phyloP scores from a whole-genome alignment of 1,140 invertebrate species.

The Aphelenchoides avenae region DNA sequence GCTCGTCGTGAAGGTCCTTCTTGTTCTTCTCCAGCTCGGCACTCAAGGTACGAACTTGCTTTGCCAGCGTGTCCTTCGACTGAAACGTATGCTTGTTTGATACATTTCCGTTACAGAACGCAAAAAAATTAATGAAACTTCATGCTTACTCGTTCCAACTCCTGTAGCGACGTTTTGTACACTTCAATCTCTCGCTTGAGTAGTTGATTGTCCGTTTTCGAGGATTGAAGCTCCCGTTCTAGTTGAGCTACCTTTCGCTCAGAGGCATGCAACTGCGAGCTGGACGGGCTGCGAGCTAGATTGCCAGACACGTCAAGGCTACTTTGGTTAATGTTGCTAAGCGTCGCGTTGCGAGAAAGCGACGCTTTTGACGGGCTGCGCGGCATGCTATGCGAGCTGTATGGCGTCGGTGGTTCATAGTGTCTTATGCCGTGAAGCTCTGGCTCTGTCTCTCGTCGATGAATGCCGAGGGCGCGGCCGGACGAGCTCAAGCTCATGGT shows the following conservation, averaged over 20 bases:
- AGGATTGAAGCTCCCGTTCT: constrained; percentile 37
- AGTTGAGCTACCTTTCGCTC: constrained; percentile 25
- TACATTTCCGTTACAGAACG: background rate
- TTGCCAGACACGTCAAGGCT: constrained; percentile 18
- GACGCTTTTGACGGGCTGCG: too few relatives aligned
- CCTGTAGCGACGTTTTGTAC: constrained; percentile 42
- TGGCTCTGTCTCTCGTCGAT: constrained; percentile 11
- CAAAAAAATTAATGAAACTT: constrained; percentile 10
- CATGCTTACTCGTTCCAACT: constrained; percentile 40
- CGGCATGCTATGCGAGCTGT: too few relatives aligned
- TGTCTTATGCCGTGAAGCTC: constrained; percentile 6
- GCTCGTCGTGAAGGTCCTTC: constrained; percentile 17
- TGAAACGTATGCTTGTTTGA: constrained; percentile 30
- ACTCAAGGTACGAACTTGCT: constrained; percentile 23
- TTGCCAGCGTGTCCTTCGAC: constrained; percentile 22
- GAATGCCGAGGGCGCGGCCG: constrained; percentile 4
- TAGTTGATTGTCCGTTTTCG: constrained; percentile 42
- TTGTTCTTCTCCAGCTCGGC: constrained; percentile 24
- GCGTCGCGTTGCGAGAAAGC: constrained; percentile 6
- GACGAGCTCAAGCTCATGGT: constrained; percentile 4
- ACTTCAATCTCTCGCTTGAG: constrained; percentile 46
- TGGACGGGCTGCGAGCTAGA: constrained; percentile 26
- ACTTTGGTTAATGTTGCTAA: constrained; percentile 3
- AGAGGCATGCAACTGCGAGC: constrained; percentile 25
- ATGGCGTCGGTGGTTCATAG: constrained; percentile 1